Base-by-base conservation (phyloP, 2,113 vertebrate genomes). In the Nesoenas mayeri region DNA sequence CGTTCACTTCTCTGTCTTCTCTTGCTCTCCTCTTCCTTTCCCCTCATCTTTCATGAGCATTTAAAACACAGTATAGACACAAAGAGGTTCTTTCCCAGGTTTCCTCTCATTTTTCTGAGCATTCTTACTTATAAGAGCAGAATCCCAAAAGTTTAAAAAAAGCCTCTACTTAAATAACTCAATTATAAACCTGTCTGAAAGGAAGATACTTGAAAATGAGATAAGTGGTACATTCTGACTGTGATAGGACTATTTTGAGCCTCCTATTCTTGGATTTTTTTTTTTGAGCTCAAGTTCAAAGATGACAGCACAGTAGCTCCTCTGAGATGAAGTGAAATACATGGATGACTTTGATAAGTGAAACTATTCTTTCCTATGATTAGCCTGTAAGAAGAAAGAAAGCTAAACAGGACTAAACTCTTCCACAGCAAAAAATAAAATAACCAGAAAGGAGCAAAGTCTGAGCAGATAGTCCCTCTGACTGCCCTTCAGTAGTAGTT, bases 201-300 rank as follows among this genome's bases (percentile, higher is more conserved):
- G 57, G 32, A 75, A 93, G 74, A 95, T 44, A 65, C 38, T 75
- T 60, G 69, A 88, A 96, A 92, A 48, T 73, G 69, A 88, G 71
- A 25, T 67, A 73, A 85, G 14, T 40, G 26, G 44, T 77, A 85
- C 54, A 77, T 77, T 89, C 73, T 88, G 48, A 54, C 34, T 87
- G 62, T 44, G 50, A 54, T 29, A 81, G 58, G 22, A 73, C 62
- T 94, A 95, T 94, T 96, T 79, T 94, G 74, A 96, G 62, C 31
- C 12, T 91, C 16, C 9, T 5, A 19, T 85, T 84, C 73, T 75
- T 60, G 29, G 36, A 48, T 42, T 77, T 11, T 4, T 73, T 4
- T 73, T 79, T 92, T 92, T 89, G 72, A 87, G 34, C 40, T 95
- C 42, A 53, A 82, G 53, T 95, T 95, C 84, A 84, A 92, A 89